phyloP scores from a whole-genome alignment of 2,888 invertebrate species.

The Clepsis dumicolana region DNA sequence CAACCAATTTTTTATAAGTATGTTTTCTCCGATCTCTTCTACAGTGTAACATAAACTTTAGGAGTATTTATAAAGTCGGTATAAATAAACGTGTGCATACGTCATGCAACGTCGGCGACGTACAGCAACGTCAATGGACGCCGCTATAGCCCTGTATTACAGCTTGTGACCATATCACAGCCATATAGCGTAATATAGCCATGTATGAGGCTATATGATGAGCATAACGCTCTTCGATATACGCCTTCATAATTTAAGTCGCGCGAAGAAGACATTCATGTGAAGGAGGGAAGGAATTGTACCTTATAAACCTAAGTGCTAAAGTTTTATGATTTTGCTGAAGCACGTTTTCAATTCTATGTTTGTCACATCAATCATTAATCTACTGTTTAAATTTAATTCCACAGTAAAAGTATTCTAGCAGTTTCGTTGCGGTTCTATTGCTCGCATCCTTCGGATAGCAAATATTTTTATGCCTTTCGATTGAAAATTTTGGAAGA shows the following conservation, averaged over 20 bases:
- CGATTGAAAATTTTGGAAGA: too few species aligned
- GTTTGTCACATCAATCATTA: too few species aligned
- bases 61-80: background rate
- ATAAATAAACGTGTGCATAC: constrained; percentile 10
- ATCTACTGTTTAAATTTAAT: too few species aligned
- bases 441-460: too few species aligned
- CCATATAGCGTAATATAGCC: background rate
- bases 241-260: background rate
- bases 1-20: too few species aligned
- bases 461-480: too few species aligned
- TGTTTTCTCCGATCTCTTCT: too few species aligned
- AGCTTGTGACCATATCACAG: constrained; percentile 3
- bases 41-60: background rate
- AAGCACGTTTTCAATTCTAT: background rate
- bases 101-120: constrained; percentile 26
- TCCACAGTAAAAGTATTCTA: too few species aligned
- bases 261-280: background rate
- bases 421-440: too few species aligned
- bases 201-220: background rate
- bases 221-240: background rate
- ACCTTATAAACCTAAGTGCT: too few species aligned
- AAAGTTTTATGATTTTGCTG: background rate
- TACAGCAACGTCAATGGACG: constrained; percentile 10
- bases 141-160: background rate
- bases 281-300: background rate